Conservation (phyloP, 1,140 invertebrate species). For the Panulirus ornatus region DNA sequence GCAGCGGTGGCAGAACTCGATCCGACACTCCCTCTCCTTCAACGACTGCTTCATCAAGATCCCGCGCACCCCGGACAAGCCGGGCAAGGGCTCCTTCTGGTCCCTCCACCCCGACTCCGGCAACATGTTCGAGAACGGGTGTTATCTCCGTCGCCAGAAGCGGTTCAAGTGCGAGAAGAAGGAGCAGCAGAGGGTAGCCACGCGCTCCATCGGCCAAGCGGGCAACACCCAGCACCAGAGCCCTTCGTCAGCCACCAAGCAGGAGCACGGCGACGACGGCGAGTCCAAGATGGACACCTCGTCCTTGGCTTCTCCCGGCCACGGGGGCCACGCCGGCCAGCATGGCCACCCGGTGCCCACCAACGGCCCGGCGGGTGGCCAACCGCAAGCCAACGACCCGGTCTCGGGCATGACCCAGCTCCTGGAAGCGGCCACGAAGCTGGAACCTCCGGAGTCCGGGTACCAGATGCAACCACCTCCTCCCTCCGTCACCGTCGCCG, state of each 20-base stretch:
- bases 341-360: conserved; percentile 41
- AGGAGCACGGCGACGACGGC: conserved; percentile 42
- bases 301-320: conserved; percentile 56
- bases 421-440: conserved; percentile 73
- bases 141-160: conserved; percentile 91
- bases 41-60: conserved; percentile 98
- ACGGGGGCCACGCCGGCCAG: conserved; percentile 3
- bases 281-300: conserved; percentile 27
- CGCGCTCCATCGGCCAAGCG: conserved; percentile 82
- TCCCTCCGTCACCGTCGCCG: conserved; percentile 43
- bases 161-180: conserved; percentile 92
- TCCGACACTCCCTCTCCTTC: conserved; percentile 92
- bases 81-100: conserved; percentile 95
- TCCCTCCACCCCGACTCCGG: conserved; percentile 91
- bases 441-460: conserved; percentile 69
- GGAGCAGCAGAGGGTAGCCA: conserved; percentile 82
- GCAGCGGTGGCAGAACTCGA: conserved; percentile 91
- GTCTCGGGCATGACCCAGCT: conserved; percentile 54
- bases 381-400: conserved; percentile 38
- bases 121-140: conserved; percentile 98
- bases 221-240: conserved; percentile 77
- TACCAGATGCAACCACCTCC: conserved; percentile 72
- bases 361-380: conserved; percentile 15
- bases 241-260: conserved; percentile 40
- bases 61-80: conserved; percentile 90